Evolutionary conservation across 2,113 vertebrate species (phyloP), one percentile per base, ranked within the genome.

Genomic region (Pogonocichla stellata): DNA sequence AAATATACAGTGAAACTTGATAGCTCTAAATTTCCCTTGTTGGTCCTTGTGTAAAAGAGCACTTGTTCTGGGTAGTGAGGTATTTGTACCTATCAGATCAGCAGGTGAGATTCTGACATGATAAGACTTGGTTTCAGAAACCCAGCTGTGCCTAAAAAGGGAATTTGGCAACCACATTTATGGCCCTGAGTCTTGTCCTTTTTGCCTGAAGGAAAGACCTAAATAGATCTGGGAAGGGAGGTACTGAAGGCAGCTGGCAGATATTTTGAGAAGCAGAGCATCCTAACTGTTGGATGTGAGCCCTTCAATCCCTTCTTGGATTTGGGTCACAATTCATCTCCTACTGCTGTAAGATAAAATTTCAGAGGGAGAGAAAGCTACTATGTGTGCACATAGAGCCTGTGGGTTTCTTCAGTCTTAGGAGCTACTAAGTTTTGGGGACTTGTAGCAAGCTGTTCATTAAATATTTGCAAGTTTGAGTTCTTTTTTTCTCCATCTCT

Each of bases 181-280:
- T 4, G 0, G 8, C 31, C 50, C 38, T 29, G 31, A 83, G 53
- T 66, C 77, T 62, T 74, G 77, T 70, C 64, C 33, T 91, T 94
- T 73, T 86, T 78, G 65, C 72, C 60, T 70, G 74, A 90, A 84
- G 77, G 48, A 61, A 92, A 95, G 64, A 92, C 12, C 42, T 86
- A 77, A 43, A 86, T 43, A 80, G 64, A 50, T 80, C 69, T 73
- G 33, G 81, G 80, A 91, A 86, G 72, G 26, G 51, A 93, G 51
- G 33, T 81, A 77, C 58, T 3, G 7, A 86, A 86, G 38, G 69
- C 86, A 96, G 60, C 77, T 92, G 92, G 86, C 64, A 91, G 86
- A 78, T 92, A 89, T 92, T 91, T 91, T 80, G 73, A 89, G 89
- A 88, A 78, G 64, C 17, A 14, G 42, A 89, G 34, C 60, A 74